Percentiles rank a stretch among this genome's conserved stretches.
phyloP scores from a whole-genome alignment of 2,113 vertebrate genomes.

The Anhinga rufa region DNA sequence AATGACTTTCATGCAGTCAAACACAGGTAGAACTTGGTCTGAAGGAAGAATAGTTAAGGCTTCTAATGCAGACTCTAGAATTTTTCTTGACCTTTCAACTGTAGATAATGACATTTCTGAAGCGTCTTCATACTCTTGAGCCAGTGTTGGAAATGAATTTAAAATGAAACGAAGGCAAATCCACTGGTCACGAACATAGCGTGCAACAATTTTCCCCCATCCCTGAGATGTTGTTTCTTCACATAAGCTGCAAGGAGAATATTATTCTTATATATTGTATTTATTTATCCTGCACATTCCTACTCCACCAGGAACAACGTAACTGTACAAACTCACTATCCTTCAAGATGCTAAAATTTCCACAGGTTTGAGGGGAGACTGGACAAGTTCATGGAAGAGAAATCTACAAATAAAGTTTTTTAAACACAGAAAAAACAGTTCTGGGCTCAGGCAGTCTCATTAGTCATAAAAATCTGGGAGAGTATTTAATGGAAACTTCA shows the following conservation, averaged over 20 bases:
- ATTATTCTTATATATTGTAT: background rate
- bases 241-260: conserved; percentile 47
- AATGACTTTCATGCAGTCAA: conserved; percentile 80
- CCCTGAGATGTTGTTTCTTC: conserved; percentile 72
- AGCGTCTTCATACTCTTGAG: background rate
- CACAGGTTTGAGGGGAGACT: background rate
- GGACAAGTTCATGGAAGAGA: background rate
- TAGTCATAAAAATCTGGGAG: background rate
- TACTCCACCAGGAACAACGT: background rate
- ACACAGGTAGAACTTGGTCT: conserved; percentile 81
- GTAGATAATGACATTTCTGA: background rate
- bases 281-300: background rate
- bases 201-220: conserved; percentile 85
- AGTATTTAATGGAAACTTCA: background rate
- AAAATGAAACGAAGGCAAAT: conserved; percentile 79
- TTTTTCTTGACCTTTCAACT: background rate
- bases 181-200: conserved; percentile 87
- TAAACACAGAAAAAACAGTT: background rate
- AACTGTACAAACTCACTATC: background rate
- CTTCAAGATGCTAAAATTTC: background rate
- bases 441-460: background rate
- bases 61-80: conserved; percentile 77
- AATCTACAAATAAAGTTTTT: background rate
- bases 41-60: conserved; percentile 84
- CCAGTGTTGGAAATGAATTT: conserved; percentile 9